Percentiles rank a stretch among this genome's conserved stretches.
Evolutionary conservation across 1,140 invertebrate species (phyloP).

Genomic region (Drosophila pandora): DNA sequence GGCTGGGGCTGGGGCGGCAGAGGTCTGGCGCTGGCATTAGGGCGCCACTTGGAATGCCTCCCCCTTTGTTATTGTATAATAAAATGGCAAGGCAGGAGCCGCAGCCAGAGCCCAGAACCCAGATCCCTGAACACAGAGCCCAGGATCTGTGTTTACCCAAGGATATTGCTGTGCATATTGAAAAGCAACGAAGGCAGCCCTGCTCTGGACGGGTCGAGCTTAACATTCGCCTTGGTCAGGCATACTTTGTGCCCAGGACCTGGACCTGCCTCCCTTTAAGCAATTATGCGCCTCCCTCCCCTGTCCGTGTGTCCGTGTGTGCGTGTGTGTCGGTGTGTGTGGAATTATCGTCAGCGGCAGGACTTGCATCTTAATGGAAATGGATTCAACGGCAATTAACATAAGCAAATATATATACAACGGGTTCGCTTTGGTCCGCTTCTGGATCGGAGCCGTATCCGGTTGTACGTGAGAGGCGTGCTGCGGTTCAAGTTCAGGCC

Average conservation of each 20-base stretch:
- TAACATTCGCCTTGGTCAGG: conserved; percentile 72
- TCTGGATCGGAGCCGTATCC: conserved; percentile 18
- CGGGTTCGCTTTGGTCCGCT: conserved; percentile 46
- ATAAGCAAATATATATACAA: conserved; percentile 83
- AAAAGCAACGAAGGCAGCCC: conserved; percentile 61
- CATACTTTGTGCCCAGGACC: conserved; percentile 56
- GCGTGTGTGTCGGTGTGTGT: conserved; percentile 51
- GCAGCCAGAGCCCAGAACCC: not conserved
- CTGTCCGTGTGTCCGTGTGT: conserved; percentile 9
- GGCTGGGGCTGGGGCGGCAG: not conserved
- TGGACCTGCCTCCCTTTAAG: conserved; percentile 39
- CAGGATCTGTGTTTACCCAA: conserved; percentile 75
- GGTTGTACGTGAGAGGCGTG: conserved; percentile 65
- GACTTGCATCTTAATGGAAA: conserved; percentile 83
- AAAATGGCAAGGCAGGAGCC: conserved; percentile 59
- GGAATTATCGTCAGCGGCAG: conserved; percentile 79
- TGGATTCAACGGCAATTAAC: conserved; percentile 84
- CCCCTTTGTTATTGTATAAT: conserved; percentile 76
- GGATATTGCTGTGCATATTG: conserved; percentile 82
- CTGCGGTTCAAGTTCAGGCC: conserved; percentile 71
- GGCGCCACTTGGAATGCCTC: conserved; percentile 68
- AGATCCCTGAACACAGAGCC: conserved; percentile 21
- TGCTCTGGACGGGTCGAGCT: conserved; percentile 46
- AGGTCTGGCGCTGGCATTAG: conserved; percentile 55
- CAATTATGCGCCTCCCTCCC: conserved; percentile 62